Evolutionary conservation across 2,113 vertebrate genomes (phyloP).

Genomic region (Bucco capensis): DNA sequence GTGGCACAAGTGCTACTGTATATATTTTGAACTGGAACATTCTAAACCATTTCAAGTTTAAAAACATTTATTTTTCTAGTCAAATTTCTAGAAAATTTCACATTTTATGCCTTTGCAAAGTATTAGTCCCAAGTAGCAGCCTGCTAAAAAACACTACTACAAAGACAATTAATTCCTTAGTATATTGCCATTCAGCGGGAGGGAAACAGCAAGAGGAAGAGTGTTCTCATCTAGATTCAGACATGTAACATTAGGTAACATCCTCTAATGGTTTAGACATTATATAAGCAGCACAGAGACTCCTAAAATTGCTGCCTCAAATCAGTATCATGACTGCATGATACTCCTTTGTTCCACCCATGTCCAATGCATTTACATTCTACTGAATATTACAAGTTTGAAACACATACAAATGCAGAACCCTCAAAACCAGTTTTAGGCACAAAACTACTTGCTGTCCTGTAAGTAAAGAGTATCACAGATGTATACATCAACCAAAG

Average conservation of each 20-base stretch:
- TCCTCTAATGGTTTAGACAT: background rate
- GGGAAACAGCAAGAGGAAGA: background rate
- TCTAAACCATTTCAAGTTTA: background rate
- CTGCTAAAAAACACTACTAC: background rate
- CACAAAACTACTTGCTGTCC: background rate
- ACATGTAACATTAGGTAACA: background rate
- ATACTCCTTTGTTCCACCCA: background rate
- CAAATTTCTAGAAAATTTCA: background rate
- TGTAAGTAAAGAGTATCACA: background rate
- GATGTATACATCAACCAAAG: too few relatives aligned
- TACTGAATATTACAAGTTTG: background rate
- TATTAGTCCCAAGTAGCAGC: background rate
- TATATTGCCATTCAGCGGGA: background rate
- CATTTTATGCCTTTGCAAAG: background rate
- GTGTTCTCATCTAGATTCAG: background rate
- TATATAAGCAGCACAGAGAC: background rate
- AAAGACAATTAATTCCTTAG: background rate
- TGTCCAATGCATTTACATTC: background rate
- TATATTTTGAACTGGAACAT: background rate
- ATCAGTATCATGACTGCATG: background rate
- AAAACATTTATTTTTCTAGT: background rate
- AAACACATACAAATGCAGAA: background rate
- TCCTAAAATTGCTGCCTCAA: background rate
- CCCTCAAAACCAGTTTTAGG: background rate
- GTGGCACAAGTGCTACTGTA: fast-evolving